These are phyloP conservation scores for Idaea aversata DNA, from an alignment of 2,888 invertebrate species.

Conservation along the genomic window DNA sequence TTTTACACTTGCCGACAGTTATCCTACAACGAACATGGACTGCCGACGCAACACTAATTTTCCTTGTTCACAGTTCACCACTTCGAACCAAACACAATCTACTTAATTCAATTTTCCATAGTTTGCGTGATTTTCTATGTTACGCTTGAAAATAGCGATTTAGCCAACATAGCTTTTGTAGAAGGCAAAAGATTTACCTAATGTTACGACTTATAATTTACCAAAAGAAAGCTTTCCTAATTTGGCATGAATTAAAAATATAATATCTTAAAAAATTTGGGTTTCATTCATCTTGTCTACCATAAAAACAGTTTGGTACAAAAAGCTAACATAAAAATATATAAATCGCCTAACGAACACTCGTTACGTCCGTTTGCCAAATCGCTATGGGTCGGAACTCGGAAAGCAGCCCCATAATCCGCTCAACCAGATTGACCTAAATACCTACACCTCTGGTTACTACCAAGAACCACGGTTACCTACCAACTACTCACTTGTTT, in stretches of 20 bases:
- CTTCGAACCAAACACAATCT: background rate
- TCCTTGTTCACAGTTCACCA: background rate
- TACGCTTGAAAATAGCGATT: background rate
- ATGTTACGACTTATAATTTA: too few relatives aligned
- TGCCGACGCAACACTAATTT: background rate
- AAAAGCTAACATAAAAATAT: conserved; percentile 17
- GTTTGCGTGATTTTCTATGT: background rate
- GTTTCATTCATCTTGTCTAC: background rate
- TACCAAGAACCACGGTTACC: conserved; percentile 6
- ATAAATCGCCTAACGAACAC: conserved; percentile 21
- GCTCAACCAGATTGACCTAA: conserved; percentile 25
- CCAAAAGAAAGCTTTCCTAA: too few relatives aligned
- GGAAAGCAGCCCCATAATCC: conserved; percentile 13
- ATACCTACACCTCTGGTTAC: conserved; percentile 17
- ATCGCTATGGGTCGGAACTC: conserved; percentile 16
- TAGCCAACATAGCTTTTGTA: background rate
- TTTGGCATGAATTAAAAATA: background rate
- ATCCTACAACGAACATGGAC: background rate
- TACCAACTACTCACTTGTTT: conserved; percentile 4
- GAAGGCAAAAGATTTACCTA: background rate
- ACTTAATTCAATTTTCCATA: background rate
- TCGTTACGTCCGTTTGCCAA: conserved; percentile 27
- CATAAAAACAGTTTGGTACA: conserved; percentile 7
- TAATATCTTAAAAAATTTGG: background rate
- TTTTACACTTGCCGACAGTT: background rate